These are phyloP conservation scores for Sitta carolinensis DNA, from an alignment of 2,797 vertebrate genomes.

Conservation along the genomic window DNA sequence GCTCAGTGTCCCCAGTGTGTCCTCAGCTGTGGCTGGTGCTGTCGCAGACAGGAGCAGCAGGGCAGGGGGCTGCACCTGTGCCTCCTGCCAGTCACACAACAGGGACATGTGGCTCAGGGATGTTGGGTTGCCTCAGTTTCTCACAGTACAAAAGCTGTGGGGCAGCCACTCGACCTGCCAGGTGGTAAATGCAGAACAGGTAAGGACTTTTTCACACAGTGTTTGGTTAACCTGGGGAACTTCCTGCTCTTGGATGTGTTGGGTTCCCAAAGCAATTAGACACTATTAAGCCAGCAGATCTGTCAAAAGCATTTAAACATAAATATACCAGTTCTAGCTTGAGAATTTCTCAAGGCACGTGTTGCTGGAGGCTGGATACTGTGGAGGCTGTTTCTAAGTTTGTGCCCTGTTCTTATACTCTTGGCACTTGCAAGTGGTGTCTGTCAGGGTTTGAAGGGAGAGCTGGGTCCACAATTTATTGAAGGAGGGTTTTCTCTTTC, in stretches of 20 bases:
- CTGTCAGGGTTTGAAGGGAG: not conserved
- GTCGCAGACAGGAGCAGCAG: not conserved
- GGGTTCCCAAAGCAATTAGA: not conserved
- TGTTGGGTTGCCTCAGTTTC: not conserved
- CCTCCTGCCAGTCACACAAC: not conserved
- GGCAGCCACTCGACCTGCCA: not conserved
- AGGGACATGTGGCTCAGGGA: not conserved
- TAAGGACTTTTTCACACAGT: not conserved
- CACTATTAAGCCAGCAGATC: not conserved
- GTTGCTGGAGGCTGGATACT: not conserved
- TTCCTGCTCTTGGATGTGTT: not conserved
- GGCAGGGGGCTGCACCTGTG: not conserved
- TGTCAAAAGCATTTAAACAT: not conserved
- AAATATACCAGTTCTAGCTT: not conserved
- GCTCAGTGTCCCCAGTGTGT: not conserved
- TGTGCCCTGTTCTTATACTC: not conserved
- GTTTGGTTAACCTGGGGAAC: not conserved
- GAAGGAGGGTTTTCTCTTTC: conserved; percentile 7
- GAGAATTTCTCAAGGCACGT: not conserved
- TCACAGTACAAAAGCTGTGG: not conserved
- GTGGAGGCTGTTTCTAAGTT: not conserved
- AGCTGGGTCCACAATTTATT: not conserved
- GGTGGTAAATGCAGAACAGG: not conserved
- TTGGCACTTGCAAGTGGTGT: not conserved
- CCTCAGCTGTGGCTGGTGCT: not conserved